Conservation (phyloP, 2,888 invertebrate species). For the Drosophila kuntzei region DNA sequence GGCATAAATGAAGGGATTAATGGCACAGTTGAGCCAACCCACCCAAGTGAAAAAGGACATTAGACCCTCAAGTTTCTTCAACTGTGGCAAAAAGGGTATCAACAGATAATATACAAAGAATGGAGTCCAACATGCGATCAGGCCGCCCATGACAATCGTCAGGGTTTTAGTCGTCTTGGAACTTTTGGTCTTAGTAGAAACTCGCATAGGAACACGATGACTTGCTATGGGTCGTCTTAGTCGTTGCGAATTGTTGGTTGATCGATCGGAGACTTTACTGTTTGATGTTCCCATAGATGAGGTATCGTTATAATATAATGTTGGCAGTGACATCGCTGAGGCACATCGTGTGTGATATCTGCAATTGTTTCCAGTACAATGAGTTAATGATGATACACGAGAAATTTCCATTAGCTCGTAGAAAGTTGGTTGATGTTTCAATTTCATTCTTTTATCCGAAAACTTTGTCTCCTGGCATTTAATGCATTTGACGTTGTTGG, state of each 20-base stretch:
- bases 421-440: slow-evolving; percentile 80
- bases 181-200: slow-evolving; percentile 90
- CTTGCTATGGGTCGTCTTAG: slow-evolving; percentile 43
- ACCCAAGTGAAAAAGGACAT: slow-evolving; percentile 94
- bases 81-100: slow-evolving; percentile 91
- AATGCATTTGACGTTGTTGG: slow-evolving; percentile 67
- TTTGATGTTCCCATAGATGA: slow-evolving; percentile 64
- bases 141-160: slow-evolving; percentile 95
- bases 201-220: slow-evolving; percentile 86
- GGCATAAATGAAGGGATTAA: slow-evolving; percentile 96
- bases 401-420: slow-evolving; percentile 84
- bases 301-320: slow-evolving; percentile 77
- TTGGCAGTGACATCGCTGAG: slow-evolving; percentile 50
- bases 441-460: slow-evolving; percentile 57
- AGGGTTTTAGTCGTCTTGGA: slow-evolving; percentile 95
- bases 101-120: slow-evolving; percentile 94
- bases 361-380: slow-evolving; percentile 81
- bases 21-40: slow-evolving; percentile 95
- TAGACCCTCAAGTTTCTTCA: slow-evolving; percentile 88
- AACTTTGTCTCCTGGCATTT: slow-evolving; percentile 67
- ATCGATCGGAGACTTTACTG: slow-evolving; percentile 23
- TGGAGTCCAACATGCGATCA: slow-evolving; percentile 95
- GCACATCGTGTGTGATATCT: slow-evolving; percentile 56
- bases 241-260: slow-evolving; percentile 35
- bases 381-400: slow-evolving; percentile 79